phyloP scores from a whole-genome alignment of 2,113 vertebrate genomes.

The Chinchilla lanigera region DNA sequence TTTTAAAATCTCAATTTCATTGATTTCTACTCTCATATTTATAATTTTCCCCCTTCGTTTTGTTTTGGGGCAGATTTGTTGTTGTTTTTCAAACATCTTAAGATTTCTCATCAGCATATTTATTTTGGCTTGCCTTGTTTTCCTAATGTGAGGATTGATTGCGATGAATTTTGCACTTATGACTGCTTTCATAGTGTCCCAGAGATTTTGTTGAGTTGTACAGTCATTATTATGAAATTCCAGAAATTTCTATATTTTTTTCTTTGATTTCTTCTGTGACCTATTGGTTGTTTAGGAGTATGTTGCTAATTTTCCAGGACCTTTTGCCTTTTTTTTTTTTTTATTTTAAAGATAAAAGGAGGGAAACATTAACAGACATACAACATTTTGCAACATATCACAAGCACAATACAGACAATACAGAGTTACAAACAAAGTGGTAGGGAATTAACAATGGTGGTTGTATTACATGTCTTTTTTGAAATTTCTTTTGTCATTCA shows the following conservation, averaged over 20 bases:
- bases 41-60: too few species aligned
- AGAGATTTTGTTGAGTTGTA: not conserved
- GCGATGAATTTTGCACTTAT: not conserved
- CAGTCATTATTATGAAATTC: not conserved
- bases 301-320: not conserved
- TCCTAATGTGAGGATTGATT: not conserved
- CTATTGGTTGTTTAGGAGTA: not conserved
- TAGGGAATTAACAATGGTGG: too few species aligned
- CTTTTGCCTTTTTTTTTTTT: too few species aligned
- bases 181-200: not conserved
- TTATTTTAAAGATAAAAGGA: too few species aligned
- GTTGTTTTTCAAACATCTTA: not conserved
- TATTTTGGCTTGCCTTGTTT: not conserved
- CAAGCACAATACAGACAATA: too few species aligned
- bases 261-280: not conserved
- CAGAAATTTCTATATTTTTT: not conserved
- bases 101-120: not conserved
- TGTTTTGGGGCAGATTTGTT: too few species aligned
- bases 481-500: not conserved
- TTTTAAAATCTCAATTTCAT: not conserved
- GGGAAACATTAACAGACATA: too few species aligned
- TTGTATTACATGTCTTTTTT: not conserved
- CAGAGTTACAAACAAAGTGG: too few species aligned
- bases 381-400: too few species aligned
- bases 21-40: not conserved